Conservation (phyloP, 2,797 vertebrate species). For the Chrysocyon brachyurus region DNA sequence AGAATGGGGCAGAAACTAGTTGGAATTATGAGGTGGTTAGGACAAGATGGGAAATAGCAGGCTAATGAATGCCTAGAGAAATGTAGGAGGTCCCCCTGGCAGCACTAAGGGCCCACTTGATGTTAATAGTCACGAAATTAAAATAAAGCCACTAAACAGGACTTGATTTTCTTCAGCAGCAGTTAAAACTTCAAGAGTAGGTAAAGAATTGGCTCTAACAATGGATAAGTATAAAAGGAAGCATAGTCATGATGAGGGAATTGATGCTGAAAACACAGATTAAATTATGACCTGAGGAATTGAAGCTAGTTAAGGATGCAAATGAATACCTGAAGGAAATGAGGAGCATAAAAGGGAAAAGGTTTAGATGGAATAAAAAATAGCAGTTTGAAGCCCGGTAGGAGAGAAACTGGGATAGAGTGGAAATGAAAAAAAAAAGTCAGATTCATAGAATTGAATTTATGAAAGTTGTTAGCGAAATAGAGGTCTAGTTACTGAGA, state of each 20-base stretch:
- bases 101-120: neutral
- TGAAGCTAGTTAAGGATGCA: neutral
- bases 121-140: neutral
- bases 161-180: neutral
- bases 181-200: neutral
- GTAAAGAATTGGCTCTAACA: neutral
- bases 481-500: neutral
- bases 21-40: neutral
- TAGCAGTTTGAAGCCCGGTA: neutral
- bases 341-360: neutral
- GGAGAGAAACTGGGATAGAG: neutral
- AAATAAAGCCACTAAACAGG: neutral
- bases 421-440: neutral
- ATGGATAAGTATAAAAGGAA: neutral
- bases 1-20: neutral
- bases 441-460: neutral
- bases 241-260: neutral
- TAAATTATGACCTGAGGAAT: neutral
- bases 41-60: neutral
- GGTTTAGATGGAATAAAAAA: neutral
- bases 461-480: neutral
- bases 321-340: neutral
- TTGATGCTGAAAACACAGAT: neutral
- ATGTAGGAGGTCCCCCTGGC: neutral
- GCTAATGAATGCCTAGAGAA: neutral